These are phyloP conservation scores for Pseudochirops cupreus DNA, from an alignment of 2,797 vertebrate species.

Conservation along the genomic window DNA sequence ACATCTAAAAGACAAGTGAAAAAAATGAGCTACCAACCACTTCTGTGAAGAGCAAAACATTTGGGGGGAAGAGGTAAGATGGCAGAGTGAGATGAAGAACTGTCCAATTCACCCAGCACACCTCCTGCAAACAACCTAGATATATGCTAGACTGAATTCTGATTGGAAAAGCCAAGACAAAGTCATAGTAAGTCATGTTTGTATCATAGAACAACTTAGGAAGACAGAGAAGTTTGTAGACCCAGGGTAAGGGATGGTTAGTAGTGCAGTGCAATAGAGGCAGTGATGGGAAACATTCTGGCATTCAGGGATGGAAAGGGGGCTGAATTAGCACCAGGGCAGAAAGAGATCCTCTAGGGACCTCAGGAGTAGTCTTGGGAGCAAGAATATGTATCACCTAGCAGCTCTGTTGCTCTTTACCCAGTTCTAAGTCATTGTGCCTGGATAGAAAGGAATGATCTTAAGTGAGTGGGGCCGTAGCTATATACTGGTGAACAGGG, in stretches of 20 bases:
- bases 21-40: neutral
- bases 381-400: too few relatives aligned
- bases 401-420: neutral
- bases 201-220: neutral
- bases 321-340: neutral
- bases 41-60: neutral
- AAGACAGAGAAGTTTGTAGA: neutral
- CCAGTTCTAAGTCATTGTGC: neutral
- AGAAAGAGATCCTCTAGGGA: neutral
- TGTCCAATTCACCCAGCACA: too few relatives aligned
- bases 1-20: neutral
- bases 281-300: neutral
- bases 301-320: neutral
- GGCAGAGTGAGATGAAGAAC: neutral
- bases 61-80: neutral
- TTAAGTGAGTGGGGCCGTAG: neutral
- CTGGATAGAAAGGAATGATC: neutral
- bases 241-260: neutral
- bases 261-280: neutral
- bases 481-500: neutral
- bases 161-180: too few relatives aligned
- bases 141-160: neutral
- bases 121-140: neutral
- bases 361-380: too few relatives aligned
- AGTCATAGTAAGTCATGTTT: neutral